Base-by-base conservation (phyloP, 1,140 invertebrate genomes). In the Brachionus plicatilis region DNA sequence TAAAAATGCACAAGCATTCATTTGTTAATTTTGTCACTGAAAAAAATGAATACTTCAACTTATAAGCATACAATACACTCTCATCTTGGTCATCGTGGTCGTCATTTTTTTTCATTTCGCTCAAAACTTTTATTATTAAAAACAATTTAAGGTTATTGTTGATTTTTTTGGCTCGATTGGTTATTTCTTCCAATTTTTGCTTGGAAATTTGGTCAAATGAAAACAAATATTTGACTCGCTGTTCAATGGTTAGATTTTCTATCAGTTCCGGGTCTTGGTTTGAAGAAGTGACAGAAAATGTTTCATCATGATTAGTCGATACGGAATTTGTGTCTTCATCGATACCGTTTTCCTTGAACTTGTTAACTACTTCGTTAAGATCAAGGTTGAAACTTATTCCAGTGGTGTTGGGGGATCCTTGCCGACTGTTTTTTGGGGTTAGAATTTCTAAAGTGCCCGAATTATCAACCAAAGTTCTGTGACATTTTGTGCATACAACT, bases 121-220 rank as follows among this genome's bases (percentile, higher is more conserved):
- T 47, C 27, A 76, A 50, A 50, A 76, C 27, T 27, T 29, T 76
- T 0, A 76, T 50, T 27, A 76, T 76, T 50, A 76, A 12, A 53
- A 27, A 76, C 11, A 76, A 37, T 17, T 76, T 76, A 14, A 76
- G n/a, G 29, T 76, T 76, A 41, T 76, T 76, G 43, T 76, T 76
- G 0, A 76, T 50, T 29, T 50, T 47, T 76, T 50, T 76, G 24
- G 72, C 41, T 50, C 45, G 41, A 29, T 47, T 76, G 27, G 43
- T 76, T n/a, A 76, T 50, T 50, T 76, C 72, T 20, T 76, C 72
- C 3, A 76, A 27, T 53, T 76, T 76, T 24, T 50, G 43, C 27
- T 76, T 76, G 2, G 45, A 47, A 47, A 76, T 24, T 76, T 50
- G 20, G 24, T 76, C 47, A 76, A 27, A 27, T 50, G 72, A 50